Conservation (phyloP, 2,888 invertebrate genomes). For the Rotaria macrura region DNA sequence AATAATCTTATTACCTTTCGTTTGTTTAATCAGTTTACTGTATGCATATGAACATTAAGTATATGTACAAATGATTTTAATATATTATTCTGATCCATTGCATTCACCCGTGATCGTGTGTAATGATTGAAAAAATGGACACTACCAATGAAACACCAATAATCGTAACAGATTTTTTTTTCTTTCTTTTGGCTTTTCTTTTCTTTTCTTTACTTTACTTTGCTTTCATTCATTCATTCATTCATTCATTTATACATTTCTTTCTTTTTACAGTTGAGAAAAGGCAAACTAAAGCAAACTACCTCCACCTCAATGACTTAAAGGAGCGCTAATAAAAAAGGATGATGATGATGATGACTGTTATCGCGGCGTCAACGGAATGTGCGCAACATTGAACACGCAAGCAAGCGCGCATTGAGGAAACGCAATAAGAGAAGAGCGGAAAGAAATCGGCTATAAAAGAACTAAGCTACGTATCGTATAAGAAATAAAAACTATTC, state of each 20-base stretch:
- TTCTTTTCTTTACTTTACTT: not conserved
- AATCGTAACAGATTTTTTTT: not conserved
- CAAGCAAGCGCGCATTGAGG: not conserved
- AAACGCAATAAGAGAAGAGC: not conserved
- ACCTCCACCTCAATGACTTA: not conserved
- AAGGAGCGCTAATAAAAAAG: not conserved
- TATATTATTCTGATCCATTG: not conserved
- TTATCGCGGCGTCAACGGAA: not conserved
- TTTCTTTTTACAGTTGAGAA: not conserved
- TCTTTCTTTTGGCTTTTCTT: not conserved
- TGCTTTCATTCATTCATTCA: not conserved
- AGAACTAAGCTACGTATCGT: not conserved
- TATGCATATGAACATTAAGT: not conserved
- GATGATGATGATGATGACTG: not conserved
- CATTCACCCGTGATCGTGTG: not conserved
- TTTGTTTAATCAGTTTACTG: not conserved
- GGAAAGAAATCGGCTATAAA: not conserved
- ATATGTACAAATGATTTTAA: not conserved
- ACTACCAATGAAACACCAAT: not conserved
- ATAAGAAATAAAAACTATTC: not conserved
- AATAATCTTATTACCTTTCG: not conserved
- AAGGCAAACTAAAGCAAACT: not conserved
- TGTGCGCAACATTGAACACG: not conserved
- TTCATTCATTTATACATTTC: too few relatives aligned
- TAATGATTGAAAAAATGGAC: not conserved